Base-by-base conservation (phyloP, 2,888 invertebrate genomes). In the Epistrophella euchroma region DNA sequence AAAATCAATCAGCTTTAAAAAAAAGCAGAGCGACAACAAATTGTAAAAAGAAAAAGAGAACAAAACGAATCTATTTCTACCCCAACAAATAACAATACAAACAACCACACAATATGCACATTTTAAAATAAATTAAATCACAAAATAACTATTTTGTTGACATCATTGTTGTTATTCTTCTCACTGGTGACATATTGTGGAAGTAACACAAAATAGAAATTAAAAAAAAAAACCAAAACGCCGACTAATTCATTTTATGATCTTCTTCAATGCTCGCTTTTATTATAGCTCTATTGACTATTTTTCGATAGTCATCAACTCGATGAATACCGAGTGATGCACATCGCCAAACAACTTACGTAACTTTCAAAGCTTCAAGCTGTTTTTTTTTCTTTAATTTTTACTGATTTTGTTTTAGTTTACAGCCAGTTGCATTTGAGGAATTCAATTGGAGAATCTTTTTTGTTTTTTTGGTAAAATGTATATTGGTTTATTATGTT, bases 291-390 rank as follows among this genome's bases (percentile, higher is more conserved):
- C 74, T 73, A 75, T 86, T 71, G 62, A 74, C 81, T 71, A 56
- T 13, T 71, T 82, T 82, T 77, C 82, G 82, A 81, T 82, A 81
- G 70, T 78, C 86, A 82, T 82, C 86, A 82, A 52, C 56, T 75
- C 77, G 22, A 86, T 86, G 86, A 86, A 86, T 78, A 79, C n/a
- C n/a, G 86, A 86, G 73, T 82, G 82, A 86, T 86, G 86, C 86
- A 86, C 86, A 78, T 78, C 81, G 73, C 77, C 73, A 86, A 76
- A 77, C 77, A 82, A 81, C 86, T 86, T 86, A 86, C 86, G 82
- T 86, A 86, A 86, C 81, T 71, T 50, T 25, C 11, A 35, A 66
- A 50, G 79, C 79, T 68, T 78, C 70, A 71, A 55, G 62, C 25
- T 28, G 68, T n/a, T 60, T 47, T 45, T 35, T 66, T 73, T 68